Conservation (phyloP, 2,797 vertebrate genomes). For the Phataginus tetradactyla region DNA sequence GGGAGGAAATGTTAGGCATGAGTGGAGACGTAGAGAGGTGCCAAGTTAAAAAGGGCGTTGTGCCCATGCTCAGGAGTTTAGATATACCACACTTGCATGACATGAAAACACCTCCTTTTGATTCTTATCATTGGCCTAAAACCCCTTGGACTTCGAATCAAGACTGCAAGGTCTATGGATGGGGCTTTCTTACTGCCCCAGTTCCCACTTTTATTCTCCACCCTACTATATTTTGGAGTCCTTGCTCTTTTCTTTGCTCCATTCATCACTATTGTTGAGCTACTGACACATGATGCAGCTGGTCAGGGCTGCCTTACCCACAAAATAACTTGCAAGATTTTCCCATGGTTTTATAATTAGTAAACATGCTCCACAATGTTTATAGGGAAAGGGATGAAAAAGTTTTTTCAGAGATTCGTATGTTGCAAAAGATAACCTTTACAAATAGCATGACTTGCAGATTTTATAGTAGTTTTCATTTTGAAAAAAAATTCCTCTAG, state of each 20-base stretch:
- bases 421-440: background rate
- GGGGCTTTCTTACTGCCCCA: background rate
- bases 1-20: background rate
- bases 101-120: background rate
- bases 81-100: background rate
- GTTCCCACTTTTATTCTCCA: background rate
- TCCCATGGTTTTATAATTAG: background rate
- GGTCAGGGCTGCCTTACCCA: background rate
- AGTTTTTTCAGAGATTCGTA: background rate
- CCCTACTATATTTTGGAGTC: background rate
- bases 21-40: background rate
- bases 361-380: background rate
- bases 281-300: background rate
- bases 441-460: background rate
- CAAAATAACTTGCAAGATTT: background rate
- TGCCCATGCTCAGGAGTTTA: background rate
- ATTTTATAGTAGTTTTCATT: background rate
- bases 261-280: background rate
- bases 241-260: background rate
- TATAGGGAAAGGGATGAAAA: background rate
- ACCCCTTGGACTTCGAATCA: background rate
- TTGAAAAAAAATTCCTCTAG: background rate
- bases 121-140: background rate
- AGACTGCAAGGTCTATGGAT: background rate
- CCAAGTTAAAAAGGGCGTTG: background rate